These are phyloP conservation scores for Catharus bicknelli DNA, from an alignment of 2,113 vertebrate genomes.

Conservation along the genomic window DNA sequence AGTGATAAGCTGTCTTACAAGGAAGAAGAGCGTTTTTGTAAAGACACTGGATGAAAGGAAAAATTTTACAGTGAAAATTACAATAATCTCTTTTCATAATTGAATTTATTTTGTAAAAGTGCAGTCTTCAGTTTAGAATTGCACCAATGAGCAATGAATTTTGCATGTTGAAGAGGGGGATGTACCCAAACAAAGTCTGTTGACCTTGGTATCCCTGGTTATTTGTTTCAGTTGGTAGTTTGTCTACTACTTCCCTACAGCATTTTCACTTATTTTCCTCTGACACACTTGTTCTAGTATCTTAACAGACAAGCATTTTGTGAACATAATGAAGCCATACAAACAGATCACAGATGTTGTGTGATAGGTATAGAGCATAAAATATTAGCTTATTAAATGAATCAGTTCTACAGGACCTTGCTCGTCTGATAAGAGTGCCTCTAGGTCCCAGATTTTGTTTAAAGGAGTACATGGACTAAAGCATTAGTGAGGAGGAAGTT, in stretches of 20 bases:
- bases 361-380: neutral
- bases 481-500: neutral
- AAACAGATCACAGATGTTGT: neutral
- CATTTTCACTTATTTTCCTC: neutral
- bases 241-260: neutral
- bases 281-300: rapidly evolving
- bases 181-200: neutral
- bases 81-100: neutral
- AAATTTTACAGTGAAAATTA: rapidly evolving
- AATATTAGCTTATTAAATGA: neutral
- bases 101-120: neutral
- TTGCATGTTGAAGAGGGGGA: rapidly evolving
- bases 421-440: neutral
- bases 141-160: neutral
- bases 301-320: neutral
- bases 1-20: neutral
- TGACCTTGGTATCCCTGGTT: neutral
- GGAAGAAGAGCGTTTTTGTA: neutral
- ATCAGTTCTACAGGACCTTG: neutral
- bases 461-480: neutral
- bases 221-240: neutral
- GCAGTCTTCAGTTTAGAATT: neutral
- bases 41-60: neutral
- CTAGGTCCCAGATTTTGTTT: neutral
- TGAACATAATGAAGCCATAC: neutral